These are phyloP conservation scores for Athalia circularis DNA, from an alignment of 2,888 invertebrate genomes.

Conservation along the genomic window DNA sequence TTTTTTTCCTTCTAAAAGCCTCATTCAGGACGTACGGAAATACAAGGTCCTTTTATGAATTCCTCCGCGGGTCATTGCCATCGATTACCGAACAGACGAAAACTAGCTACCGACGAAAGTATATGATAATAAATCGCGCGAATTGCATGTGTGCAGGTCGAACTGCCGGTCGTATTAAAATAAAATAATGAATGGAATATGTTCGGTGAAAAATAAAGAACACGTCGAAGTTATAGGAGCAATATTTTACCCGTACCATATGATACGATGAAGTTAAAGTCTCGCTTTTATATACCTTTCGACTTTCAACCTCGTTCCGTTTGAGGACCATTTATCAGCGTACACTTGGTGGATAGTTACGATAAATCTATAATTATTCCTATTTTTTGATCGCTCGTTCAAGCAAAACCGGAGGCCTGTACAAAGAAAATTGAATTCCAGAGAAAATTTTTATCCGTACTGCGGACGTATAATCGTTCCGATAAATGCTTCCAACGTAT, in stretches of 20 bases:
- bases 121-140: too few relatives aligned
- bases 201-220: not conserved
- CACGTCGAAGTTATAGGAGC: constrained; percentile 1
- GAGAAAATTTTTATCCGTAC: too few relatives aligned
- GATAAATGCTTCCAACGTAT: not conserved
- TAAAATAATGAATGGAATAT: not conserved
- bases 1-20: not conserved
- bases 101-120: too few relatives aligned
- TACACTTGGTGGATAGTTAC: not conserved
- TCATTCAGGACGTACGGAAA: not conserved
- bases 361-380: constrained; percentile 11
- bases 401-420: too few relatives aligned
- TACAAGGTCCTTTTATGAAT: too few relatives aligned
- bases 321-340: constrained; percentile 4
- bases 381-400: not conserved
- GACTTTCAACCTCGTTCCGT: constrained; percentile 18
- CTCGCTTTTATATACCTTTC: not conserved
- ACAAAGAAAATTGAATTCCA: too few relatives aligned
- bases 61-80: too few relatives aligned
- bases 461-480: not conserved
- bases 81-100: too few relatives aligned
- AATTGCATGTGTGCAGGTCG: too few relatives aligned
- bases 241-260: constrained; percentile 5
- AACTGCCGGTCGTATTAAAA: not conserved
- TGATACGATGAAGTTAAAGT: not conserved